Evolutionary conservation across 2,113 vertebrate genomes (phyloP).

Genomic region (Pseudopodoces humilis): DNA sequence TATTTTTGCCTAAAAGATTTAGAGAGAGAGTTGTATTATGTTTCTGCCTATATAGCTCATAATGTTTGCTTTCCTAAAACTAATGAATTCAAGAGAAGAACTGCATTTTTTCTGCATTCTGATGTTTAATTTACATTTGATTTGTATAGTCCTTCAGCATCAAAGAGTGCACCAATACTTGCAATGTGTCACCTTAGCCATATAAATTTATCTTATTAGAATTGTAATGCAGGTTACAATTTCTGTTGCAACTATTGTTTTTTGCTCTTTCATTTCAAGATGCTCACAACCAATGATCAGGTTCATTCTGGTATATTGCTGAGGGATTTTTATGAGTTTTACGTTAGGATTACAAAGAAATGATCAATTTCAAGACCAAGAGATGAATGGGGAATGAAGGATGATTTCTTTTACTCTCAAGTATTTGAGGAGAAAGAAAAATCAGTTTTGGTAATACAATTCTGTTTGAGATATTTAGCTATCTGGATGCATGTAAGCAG

Average conservation of each 20-base stretch:
- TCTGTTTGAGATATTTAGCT: neutral
- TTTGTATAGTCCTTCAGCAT: neutral
- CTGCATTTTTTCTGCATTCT: neutral
- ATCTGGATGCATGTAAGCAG: neutral
- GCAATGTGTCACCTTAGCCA: neutral
- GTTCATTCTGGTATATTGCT: neutral
- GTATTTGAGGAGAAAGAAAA: neutral
- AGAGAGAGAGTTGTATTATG: neutral
- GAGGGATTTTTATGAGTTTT: neutral
- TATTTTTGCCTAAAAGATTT: neutral
- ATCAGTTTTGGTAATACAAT: neutral
- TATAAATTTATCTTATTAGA: neutral
- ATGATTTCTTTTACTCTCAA: neutral
- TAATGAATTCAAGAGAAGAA: neutral
- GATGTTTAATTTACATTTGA: slow-evolving; percentile 5
- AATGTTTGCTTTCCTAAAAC: neutral
- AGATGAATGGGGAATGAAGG: neutral
- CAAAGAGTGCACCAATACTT: neutral
- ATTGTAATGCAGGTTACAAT: neutral
- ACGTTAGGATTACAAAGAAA: neutral
- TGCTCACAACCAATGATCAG: neutral
- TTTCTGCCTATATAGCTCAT: neutral
- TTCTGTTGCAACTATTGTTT: neutral
- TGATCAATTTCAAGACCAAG: neutral
- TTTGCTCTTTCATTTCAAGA: neutral